phyloP scores from a whole-genome alignment of 2,113 vertebrate genomes.

The Microcebus murinus region DNA sequence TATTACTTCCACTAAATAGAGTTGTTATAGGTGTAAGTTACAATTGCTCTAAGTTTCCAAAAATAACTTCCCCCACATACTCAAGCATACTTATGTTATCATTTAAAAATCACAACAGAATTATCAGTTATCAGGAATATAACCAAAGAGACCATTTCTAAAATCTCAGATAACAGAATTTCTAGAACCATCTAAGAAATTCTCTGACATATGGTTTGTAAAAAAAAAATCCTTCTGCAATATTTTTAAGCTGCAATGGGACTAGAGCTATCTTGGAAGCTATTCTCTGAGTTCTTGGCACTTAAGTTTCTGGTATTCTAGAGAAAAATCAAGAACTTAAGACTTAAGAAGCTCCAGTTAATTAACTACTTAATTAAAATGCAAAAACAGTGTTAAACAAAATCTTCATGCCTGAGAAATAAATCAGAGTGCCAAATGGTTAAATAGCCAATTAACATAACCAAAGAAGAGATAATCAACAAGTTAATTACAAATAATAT shows the following conservation, averaged over 20 bases:
- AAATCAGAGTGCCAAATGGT: slow-evolving; percentile 54
- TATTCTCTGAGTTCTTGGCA: slow-evolving; percentile 3
- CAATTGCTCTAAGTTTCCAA: slow-evolving; percentile 24
- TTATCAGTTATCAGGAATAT: slow-evolving; percentile 2
- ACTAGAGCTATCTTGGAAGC: slow-evolving; percentile 41
- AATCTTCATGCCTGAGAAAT: not conserved
- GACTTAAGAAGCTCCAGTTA: not conserved
- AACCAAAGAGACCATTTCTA: slow-evolving; percentile 22
- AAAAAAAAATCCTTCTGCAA: not conserved
- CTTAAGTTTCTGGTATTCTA: not conserved
- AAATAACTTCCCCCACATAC: not conserved
- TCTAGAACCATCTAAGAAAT: slow-evolving; percentile 34
- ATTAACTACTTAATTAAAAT: slow-evolving; percentile 61
- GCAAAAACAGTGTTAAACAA: slow-evolving; percentile 33
- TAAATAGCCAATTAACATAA: slow-evolving; percentile 52
- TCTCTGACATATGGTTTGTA: not conserved
- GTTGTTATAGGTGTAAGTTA: not conserved
- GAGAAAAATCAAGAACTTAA: slow-evolving; percentile 32
- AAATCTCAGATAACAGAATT: slow-evolving; percentile 7
- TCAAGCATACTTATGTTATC: not conserved
- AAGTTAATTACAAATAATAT: slow-evolving; percentile 39
- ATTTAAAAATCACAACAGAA: slow-evolving; percentile 37
- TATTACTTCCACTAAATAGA: not conserved
- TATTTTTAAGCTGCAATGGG: slow-evolving; percentile 14
- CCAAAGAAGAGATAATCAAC: slow-evolving; percentile 12